These are phyloP conservation scores for Aplysina aerophoba DNA, from an alignment of 37 sponge, comb jelly and placozoan genomes.

Conservation along the genomic window DNA sequence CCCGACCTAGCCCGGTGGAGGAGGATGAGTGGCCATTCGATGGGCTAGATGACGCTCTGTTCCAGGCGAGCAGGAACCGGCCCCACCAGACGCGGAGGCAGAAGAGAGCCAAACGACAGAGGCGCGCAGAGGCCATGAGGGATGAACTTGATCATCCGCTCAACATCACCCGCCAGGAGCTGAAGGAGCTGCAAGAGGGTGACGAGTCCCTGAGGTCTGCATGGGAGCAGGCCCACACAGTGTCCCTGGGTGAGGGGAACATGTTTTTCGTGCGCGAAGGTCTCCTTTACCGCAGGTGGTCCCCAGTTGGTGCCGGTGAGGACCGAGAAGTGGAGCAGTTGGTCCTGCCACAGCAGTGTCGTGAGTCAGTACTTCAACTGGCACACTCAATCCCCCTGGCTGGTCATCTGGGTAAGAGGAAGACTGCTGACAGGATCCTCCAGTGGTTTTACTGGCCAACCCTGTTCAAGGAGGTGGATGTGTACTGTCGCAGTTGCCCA, in stretches of 20 bases:
- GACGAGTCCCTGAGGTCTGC: constrained; percentile 29
- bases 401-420: constrained; percentile 60
- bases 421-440: constrained; percentile 52
- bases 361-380: constrained; percentile 36
- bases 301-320: not conserved
- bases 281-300: constrained; percentile 25
- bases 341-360: constrained; percentile 46
- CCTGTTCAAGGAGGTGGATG: not conserved
- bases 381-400: constrained; percentile 49
- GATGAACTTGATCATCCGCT: not conserved
- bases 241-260: not conserved
- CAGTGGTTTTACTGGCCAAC: constrained; percentile 47
- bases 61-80: not conserved
- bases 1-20: no score
- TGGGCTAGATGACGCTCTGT: not conserved
- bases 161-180: not conserved
- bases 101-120: not conserved
- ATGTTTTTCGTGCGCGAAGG: not conserved
- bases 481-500: not conserved
- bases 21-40: not conserved
- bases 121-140: not conserved
- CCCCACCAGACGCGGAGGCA: no score
- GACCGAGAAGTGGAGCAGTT: constrained; percentile 39
- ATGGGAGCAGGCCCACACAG: not conserved
- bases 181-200: constrained; percentile 1